Conservation (phyloP, 2,113 vertebrate genomes). For the Phrynosoma platyrhinos region DNA sequence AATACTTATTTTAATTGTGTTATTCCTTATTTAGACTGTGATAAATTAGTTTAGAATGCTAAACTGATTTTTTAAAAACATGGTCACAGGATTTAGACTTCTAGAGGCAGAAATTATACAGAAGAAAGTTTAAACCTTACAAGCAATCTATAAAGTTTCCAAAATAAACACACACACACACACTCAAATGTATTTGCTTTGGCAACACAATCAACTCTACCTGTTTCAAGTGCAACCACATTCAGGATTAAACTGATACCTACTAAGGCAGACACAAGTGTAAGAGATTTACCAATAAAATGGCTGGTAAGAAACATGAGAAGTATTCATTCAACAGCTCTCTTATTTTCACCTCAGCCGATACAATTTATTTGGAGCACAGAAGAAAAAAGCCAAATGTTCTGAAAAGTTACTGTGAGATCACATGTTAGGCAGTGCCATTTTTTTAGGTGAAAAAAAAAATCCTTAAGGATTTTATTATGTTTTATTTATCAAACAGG, state of each 20-base stretch:
- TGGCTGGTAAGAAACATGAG: neutral
- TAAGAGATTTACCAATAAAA: slow-evolving; percentile 39
- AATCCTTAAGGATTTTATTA: neutral
- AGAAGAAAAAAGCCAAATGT: neutral
- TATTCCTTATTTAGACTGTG: neutral
- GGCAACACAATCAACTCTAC: neutral
- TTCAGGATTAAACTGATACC: neutral
- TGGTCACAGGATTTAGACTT: neutral
- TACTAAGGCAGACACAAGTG: slow-evolving; percentile 38
- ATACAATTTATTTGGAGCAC: neutral
- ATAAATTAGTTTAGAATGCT: neutral
- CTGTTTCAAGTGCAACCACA: slow-evolving; percentile 42
- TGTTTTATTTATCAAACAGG: neutral
- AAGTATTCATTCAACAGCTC: neutral
- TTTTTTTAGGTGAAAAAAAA: neutral
- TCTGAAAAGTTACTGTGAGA: neutral
- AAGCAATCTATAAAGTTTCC: neutral
- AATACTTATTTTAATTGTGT: neutral
- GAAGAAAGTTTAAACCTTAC: neutral
- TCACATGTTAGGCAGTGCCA: neutral
- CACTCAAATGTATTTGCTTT: slow-evolving; percentile 26
- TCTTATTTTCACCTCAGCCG: neutral
- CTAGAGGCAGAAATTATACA: neutral
- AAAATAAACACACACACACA: neutral
- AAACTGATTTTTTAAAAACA: neutral